Base-by-base conservation (phyloP, 2,113 vertebrate genomes). In the Hemichromis elongatus region DNA sequence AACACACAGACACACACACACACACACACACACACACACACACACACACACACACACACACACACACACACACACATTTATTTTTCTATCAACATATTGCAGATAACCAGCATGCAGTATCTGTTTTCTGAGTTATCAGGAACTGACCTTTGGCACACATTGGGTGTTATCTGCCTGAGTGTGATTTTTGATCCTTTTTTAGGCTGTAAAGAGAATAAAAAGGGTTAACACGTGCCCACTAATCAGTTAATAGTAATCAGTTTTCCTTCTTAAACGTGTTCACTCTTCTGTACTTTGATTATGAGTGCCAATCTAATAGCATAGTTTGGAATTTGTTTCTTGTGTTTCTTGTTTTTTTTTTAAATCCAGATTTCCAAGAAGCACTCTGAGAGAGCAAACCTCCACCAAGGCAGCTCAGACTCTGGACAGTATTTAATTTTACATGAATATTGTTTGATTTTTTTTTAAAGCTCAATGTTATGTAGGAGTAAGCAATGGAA, bases 1-100 rank as follows among this genome's bases (percentile, higher is more conserved):
- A 40, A 89, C 40, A 70, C 63, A 94, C 92, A 88, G 83, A 90
- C 68, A 86, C 91, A 81, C 88, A 77, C 77, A 63, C 80, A 82
- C 81, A 81, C 54, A 77, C 54, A 37, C 77, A 59, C 40, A 24
- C 75, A 66, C 73, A 57, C 70, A 84, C 89, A 84, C 85, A 79
- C 84, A 63, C 77, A 80, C 80, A 75, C 45, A 66, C 47, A 79
- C 68, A 66, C 14, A 47, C 59, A 81, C 86, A 83, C 79, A 80
- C 83, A 68, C 81, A 80, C 83, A 68, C 68, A 84, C 82, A 81
- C 45, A 61, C 28, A 33, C 4, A 26, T 18, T 26, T 30, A 33
- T 18, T 28, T 77, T 78, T 66, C 45, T 83, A 80, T 82, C 30
- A 56, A 47, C 53, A 55, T 16, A 82, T 24, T 26, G 16, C 18